Conservation (phyloP, 2,113 vertebrate species). For the Boulengerochromis microlepis region DNA sequence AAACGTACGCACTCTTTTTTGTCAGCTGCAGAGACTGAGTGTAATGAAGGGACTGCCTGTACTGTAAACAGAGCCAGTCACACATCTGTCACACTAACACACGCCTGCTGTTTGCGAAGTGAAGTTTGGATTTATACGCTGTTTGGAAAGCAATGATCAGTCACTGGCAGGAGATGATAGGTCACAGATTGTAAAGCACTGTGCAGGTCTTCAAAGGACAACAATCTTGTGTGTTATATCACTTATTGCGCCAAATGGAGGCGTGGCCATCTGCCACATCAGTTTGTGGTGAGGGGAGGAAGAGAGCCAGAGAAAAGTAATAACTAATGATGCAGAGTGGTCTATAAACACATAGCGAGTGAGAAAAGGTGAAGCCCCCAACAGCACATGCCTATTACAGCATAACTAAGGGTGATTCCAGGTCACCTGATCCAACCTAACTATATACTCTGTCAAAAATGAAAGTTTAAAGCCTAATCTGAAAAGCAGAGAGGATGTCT, state of each 20-base stretch:
- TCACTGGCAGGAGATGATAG: background rate
- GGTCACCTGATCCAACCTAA: background rate
- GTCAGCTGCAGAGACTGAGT: background rate
- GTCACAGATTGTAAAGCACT: background rate
- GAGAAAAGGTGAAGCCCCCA: background rate
- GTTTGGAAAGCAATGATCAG: background rate
- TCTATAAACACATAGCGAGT: background rate
- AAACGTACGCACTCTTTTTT: background rate
- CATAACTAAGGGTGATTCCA: background rate
- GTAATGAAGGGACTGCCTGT: conserved; percentile 19
- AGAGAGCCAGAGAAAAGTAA: background rate
- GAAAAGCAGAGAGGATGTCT: background rate
- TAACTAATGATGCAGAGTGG: background rate
- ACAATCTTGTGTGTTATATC: background rate
- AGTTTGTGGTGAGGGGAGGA: background rate
- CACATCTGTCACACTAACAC: conserved; percentile 46
- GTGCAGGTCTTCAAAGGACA: background rate
- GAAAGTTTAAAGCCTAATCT: background rate
- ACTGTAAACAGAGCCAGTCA: conserved; percentile 48
- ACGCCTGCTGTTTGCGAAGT: conserved; percentile 23
- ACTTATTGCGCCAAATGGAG: background rate
- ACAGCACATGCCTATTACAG: background rate
- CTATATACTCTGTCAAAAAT: background rate
- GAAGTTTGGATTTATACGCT: conserved; percentile 35
- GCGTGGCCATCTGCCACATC: background rate